Evolutionary conservation across 30 jellyfish, hydroid and myxozoan genomes (phyloP), one percentile per base, ranked within the genome.

Genomic region (Clytia hemisphaerica): DNA sequence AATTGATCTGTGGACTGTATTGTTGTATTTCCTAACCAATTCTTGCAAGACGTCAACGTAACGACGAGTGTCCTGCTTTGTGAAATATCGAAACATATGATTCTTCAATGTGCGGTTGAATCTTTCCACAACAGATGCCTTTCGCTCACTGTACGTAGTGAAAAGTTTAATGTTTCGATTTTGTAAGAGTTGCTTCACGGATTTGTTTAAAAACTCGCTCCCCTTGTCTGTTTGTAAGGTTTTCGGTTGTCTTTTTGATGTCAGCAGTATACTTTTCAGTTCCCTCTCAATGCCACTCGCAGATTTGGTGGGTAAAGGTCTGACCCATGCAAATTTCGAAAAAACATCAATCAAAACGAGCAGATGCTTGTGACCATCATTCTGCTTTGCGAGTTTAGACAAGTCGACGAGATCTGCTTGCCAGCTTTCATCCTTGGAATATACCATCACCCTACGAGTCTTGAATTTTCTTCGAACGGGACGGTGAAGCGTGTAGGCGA

Each of bases 281-380:
- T 86, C 92, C 27, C 18, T 53, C 37, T 47, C 37, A 12, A 34
- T 50, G 9, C 63, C 58, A 38, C 25, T 48, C 14, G 79, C 93
- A 28, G 76, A 67, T 53, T 67, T 78, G 18, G 57, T 59, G 4
- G 68, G 50, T 40, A 78, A 55, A 22, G 93, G 93, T 44, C 37
- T 64, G 34, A 78, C 42, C 93, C 93, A 78, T 18, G 63, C 79
- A 51, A 67, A 67, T 61, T 78, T 78, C 53, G 88, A 67, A 27
- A 69, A 58, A 12, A 68, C 80, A 69, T 78, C 93, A 48, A 78
- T 78, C 34, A 45, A 54, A 58, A 78, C 42, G 21, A 78, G 31
- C 18, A 78, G 78, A 61, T 50, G 69, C 44, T 78, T 78, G 71
- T 40, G 44, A 29, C 93, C 93, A 22, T 66, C 31, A 64, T 75